Percentiles rank a stretch among this genome's conserved stretches.
Conservation (phyloP, 2,797 vertebrate species). For the Cuculus canorus region DNA sequence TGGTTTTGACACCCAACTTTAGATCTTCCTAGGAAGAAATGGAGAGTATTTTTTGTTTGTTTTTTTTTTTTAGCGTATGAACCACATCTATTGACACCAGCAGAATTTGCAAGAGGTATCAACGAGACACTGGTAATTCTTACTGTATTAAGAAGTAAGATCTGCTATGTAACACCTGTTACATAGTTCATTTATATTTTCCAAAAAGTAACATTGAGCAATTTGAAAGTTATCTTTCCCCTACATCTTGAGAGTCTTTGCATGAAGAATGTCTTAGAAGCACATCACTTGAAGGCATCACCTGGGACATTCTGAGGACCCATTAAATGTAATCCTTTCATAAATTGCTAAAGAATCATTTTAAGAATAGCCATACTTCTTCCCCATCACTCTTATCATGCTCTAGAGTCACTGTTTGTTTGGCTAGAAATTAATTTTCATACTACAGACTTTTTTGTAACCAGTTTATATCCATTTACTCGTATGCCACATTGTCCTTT, state of each 20-base stretch:
- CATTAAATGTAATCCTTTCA: background rate
- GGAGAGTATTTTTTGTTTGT: background rate
- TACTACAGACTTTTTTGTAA: background rate
- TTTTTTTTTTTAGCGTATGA: rapidly evolving
- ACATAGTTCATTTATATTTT: background rate
- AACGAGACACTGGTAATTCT: background rate
- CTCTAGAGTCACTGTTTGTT: background rate
- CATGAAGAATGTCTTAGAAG: background rate
- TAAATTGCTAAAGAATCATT: background rate
- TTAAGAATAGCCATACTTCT: background rate
- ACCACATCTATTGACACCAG: background rate
- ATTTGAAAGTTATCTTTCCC: background rate
- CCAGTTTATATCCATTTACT: background rate
- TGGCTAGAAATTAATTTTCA: background rate
- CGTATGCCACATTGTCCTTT: background rate
- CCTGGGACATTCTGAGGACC: background rate
- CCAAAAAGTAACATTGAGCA: background rate
- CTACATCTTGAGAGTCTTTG: background rate
- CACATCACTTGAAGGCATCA: background rate
- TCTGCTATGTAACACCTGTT: too few species aligned
- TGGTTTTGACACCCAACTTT: background rate
- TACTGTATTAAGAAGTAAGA: background rate
- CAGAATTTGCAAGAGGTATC: background rate
- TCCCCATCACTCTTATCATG: rapidly evolving
- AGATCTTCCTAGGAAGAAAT: background rate